A percentile compares a stretch with the other conserved stretches of the same genome.
Conservation (phyloP, 2,113 vertebrate species). For the Poicephalus meyeri region DNA sequence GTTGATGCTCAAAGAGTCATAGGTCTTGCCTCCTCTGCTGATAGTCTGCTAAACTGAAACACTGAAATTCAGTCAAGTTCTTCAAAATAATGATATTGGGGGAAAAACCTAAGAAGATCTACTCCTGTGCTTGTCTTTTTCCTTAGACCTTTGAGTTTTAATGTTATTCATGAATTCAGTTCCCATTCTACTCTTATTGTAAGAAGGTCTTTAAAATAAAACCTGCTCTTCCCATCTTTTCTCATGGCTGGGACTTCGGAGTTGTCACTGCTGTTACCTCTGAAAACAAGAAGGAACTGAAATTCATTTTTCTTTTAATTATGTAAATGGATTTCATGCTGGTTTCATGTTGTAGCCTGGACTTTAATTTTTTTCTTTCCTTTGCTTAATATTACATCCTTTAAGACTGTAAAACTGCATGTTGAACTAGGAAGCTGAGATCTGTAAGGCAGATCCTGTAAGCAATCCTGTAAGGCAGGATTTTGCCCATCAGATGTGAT, state of each 20-base stretch:
- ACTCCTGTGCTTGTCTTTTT: not conserved
- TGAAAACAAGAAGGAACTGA: not conserved
- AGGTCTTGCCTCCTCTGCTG: not conserved
- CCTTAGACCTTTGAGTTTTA: not conserved
- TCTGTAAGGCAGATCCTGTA: not conserved
- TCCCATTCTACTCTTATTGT: not conserved
- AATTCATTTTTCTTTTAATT: not conserved
- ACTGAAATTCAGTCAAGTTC: not conserved
- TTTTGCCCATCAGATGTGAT: not conserved
- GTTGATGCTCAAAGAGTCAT: not conserved
- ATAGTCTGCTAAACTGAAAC: not conserved
- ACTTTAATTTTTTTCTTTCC: not conserved
- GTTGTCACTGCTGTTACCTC: not conserved
- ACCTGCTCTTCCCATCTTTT: not conserved
- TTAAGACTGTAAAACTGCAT: not conserved
- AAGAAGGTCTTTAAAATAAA: not conserved
- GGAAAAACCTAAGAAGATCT: rapidly evolving
- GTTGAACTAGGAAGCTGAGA: not conserved
- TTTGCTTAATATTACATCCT: not conserved
- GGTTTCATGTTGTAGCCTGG: not conserved
- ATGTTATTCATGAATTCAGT: not conserved
- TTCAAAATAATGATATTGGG: not conserved
- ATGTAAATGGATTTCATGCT: not conserved
- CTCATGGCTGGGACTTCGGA: rapidly evolving
- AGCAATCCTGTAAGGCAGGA: not conserved